Evolutionary conservation across 2,888 invertebrate species (phyloP).

Genomic region (Aethes cnicana): DNA sequence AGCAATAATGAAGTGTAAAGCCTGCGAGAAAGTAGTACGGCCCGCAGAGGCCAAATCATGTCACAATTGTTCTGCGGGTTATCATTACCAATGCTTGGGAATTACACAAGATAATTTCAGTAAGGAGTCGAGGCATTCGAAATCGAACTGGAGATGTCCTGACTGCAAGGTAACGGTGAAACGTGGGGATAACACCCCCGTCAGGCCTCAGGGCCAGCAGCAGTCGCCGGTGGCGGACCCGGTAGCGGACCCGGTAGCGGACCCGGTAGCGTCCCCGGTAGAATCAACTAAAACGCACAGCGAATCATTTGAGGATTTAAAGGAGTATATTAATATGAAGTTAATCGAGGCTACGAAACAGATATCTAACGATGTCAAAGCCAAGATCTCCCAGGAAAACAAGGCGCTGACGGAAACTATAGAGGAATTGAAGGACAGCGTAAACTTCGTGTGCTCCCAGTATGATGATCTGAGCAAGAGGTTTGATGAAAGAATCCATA

Average conservation of each 20-base stretch:
- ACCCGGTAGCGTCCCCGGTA: too few relatives aligned
- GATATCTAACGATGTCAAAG: not conserved
- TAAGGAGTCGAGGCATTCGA: constrained; percentile 4
- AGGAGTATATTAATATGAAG: not conserved
- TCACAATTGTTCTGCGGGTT: not conserved
- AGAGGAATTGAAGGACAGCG: not conserved
- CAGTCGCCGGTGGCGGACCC: not conserved
- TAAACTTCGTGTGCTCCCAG: not conserved
- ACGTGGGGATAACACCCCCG: constrained; percentile 1
- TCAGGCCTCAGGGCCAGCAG: not conserved
- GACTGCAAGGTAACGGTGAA: not conserved
- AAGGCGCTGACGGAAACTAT: not conserved
- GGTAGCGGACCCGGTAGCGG: too few relatives aligned
- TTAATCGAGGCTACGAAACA: not conserved
- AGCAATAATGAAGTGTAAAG: not conserved
- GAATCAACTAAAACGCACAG: too few relatives aligned
- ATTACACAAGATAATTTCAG: not conserved
- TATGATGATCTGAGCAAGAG: constrained; percentile 2
- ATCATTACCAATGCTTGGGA: constrained; percentile 3
- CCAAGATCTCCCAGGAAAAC: not conserved
- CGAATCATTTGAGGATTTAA: not conserved
- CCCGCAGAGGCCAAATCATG: not conserved
- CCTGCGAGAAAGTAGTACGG: not conserved
- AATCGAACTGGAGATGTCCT: constrained; percentile 3
- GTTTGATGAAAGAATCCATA: not conserved